Conservation (phyloP, 2,888 invertebrate genomes). For the Andrena trimmerana region DNA sequence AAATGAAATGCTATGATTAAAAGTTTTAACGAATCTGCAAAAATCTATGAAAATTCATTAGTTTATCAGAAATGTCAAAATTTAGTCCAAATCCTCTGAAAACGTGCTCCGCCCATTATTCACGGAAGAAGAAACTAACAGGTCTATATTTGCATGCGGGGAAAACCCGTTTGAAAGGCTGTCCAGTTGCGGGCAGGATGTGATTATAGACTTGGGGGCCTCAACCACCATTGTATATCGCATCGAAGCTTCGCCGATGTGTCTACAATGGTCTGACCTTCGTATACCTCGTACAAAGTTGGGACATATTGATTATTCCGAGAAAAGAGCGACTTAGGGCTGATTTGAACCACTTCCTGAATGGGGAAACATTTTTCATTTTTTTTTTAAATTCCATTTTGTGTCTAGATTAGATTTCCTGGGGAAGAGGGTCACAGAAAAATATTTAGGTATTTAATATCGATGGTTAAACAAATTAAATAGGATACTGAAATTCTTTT, state of each 20-base stretch:
- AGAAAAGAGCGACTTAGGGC: neutral
- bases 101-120: neutral
- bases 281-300: neutral
- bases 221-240: conserved; percentile 49
- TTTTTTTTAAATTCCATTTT: too few relatives aligned
- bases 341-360: neutral
- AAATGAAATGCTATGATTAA: neutral
- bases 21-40: neutral
- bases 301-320: neutral
- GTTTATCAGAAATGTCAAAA: too few relatives aligned
- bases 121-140: conserved; percentile 8
- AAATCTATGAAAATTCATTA: too few relatives aligned
- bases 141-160: conserved; percentile 30
- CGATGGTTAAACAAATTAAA: too few relatives aligned
- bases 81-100: neutral
- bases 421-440: too few relatives aligned
- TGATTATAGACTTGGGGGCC: conserved; percentile 65
- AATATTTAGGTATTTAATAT: too few relatives aligned
- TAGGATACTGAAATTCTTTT: too few relatives aligned
- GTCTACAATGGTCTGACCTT: conserved; percentile 18
- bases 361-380: too few relatives aligned
- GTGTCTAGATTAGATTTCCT: too few relatives aligned
- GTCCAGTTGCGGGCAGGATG: conserved; percentile 63
- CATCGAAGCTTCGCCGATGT: conserved; percentile 17
- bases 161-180: conserved; percentile 76